Percentiles rank a stretch among this genome's conserved stretches.
phyloP scores from a whole-genome alignment of 2,888 invertebrate genomes.

The Notocelia uddmanniana region DNA sequence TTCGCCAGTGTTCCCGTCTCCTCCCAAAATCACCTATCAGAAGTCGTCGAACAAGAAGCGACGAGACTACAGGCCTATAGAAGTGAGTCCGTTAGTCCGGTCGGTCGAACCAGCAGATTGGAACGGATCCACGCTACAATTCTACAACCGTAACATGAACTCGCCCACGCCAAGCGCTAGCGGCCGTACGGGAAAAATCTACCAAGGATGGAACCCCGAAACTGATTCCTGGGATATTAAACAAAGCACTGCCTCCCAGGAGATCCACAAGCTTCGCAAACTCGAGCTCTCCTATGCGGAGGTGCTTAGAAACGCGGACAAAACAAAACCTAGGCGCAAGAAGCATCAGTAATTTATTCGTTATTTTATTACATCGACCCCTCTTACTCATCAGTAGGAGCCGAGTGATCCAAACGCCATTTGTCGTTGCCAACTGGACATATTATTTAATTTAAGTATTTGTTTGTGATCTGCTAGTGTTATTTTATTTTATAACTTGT shows the following conservation, averaged over 20 bases:
- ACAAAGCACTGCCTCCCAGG: constrained; percentile 92
- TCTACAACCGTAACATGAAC: constrained; percentile 87
- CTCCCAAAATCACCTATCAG: constrained; percentile 88
- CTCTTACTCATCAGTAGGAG: constrained; percentile 73
- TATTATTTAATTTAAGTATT: constrained; percentile 77
- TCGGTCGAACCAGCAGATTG: constrained; percentile 78
- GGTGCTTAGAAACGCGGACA: constrained; percentile 90
- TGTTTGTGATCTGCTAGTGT: constrained; percentile 83
- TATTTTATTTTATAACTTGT: constrained; percentile 79
- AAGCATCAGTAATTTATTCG: constrained; percentile 75
- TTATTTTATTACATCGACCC: constrained; percentile 72
- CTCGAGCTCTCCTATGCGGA: constrained; percentile 95
- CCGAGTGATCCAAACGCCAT: constrained; percentile 81
- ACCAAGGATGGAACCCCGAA: constrained; percentile 81
- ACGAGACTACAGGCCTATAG: constrained; percentile 86
- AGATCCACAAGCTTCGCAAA: constrained; percentile 92
- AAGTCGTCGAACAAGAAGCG: constrained; percentile 85
- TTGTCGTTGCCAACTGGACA: constrained; percentile 84
- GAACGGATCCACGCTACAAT: constrained; percentile 90
- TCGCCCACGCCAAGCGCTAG: constrained; percentile 87
- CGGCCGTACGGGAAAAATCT: constrained; percentile 79
- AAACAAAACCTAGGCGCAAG: constrained; percentile 82
- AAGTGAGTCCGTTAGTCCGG: constrained; percentile 80
- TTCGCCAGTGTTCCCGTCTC: constrained; percentile 89
- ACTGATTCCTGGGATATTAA: constrained; percentile 81